Percentiles rank a stretch among this genome's conserved stretches.
These are phyloP conservation scores for Acrossocheilus wenchowensis DNA, from an alignment of 2,797 vertebrate genomes.

Conservation along the genomic window DNA sequence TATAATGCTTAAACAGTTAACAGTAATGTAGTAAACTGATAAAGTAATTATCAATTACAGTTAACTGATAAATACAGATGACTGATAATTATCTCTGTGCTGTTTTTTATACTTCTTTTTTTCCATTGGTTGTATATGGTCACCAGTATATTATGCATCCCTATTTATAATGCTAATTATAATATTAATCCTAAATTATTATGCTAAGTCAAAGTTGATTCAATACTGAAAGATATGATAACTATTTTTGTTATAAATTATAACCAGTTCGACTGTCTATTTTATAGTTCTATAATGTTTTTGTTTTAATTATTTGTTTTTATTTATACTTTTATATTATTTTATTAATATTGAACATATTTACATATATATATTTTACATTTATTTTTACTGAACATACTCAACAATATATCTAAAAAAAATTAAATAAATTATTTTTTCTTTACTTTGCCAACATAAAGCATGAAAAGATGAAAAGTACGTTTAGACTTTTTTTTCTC, in stretches of 20 bases:
- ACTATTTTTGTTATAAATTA: no score
- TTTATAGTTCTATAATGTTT: no score
- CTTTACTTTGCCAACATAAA: not conserved
- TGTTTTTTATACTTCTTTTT: not conserved
- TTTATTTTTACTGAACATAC: not conserved
- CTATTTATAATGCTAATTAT: not conserved
- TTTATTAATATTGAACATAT: not conserved
- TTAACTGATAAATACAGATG: not conserved
- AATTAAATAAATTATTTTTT: no score
- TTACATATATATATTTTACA: not conserved
- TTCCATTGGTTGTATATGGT: not conserved
- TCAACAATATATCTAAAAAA: no score
- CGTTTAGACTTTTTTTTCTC: not conserved
- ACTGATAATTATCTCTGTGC: not conserved
- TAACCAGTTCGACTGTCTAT: no score
- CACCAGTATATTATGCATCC: not conserved
- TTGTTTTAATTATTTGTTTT: no score
- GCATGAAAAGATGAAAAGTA: not conserved
- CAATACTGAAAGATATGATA: no score
- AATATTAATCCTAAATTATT: not conserved
- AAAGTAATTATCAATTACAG: not conserved
- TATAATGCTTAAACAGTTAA: not conserved
- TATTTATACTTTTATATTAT: no score
- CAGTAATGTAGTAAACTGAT: no score
- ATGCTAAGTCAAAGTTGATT: no score